phyloP scores from a whole-genome alignment of 2,888 invertebrate genomes.

The Drosophila bunnanda region DNA sequence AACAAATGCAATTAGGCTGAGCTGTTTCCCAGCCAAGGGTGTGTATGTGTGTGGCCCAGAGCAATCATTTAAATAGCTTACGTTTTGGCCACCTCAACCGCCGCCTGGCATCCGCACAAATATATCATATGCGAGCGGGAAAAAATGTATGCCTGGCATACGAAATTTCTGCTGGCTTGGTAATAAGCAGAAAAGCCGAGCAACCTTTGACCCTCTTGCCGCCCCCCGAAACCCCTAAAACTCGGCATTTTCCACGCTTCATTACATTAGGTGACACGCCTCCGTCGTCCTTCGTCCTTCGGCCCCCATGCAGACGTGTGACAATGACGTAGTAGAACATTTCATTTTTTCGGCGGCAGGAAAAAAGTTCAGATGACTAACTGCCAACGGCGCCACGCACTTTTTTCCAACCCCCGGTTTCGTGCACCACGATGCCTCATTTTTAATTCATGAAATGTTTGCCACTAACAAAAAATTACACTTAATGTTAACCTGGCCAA shows the following conservation, averaged over 20 bases:
- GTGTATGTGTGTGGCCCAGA: conserved; percentile 28
- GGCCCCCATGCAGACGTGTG: conserved; percentile 52
- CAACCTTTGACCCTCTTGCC: conserved; percentile 1
- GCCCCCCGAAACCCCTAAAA: neutral
- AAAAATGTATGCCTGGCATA: conserved; percentile 45
- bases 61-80: conserved; percentile 70
- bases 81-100: conserved; percentile 58
- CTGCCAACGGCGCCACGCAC: conserved; percentile 74
- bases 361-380: conserved; percentile 67
- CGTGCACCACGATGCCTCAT: conserved; percentile 50
- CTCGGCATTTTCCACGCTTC: conserved; percentile 50
- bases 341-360: conserved; percentile 59
- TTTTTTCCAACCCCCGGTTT: conserved; percentile 43
- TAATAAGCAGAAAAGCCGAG: conserved; percentile 39
- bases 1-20: conserved; percentile 45
- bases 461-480: conserved; percentile 77
- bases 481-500: conserved; percentile 67
- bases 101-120: conserved; percentile 48
- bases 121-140: conserved; percentile 35
- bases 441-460: conserved; percentile 78
- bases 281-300: conserved; percentile 46
- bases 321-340: conserved; percentile 76
- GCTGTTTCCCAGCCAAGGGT: conserved; percentile 9
- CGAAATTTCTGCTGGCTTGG: conserved; percentile 46
- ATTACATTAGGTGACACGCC: conserved; percentile 79